Evolutionary conservation across 2,113 vertebrate species (phyloP).

Genomic region (Antechinus flavipes): DNA sequence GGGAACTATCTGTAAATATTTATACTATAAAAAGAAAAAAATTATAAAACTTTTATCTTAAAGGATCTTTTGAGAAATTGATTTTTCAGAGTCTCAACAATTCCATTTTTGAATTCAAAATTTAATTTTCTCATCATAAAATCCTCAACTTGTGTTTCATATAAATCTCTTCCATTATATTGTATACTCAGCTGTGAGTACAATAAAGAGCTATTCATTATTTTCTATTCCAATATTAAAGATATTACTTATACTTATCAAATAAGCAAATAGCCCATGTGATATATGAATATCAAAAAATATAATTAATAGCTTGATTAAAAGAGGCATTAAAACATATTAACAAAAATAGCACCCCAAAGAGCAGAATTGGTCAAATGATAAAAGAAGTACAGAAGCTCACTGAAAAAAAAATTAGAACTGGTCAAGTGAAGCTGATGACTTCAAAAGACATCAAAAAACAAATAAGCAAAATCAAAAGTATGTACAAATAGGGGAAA

Average conservation of each 20-base stretch:
- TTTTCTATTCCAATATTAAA: not conserved
- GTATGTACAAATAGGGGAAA: no score
- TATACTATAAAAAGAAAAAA: not conserved
- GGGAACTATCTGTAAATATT: not conserved
- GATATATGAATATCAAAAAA: no score
- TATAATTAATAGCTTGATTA: no score
- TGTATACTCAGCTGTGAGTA: not conserved
- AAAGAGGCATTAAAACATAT: no score
- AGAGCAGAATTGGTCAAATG: no score
- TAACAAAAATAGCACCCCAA: no score
- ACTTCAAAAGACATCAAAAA: no score
- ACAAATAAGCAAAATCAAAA: no score
- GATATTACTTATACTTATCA: not conserved
- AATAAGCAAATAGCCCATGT: not conserved
- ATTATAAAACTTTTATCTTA: conserved; percentile 10
- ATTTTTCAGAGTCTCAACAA: not conserved
- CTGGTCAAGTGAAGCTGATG: no score
- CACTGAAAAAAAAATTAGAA: no score
- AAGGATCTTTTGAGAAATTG: not conserved
- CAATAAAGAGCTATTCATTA: not conserved
- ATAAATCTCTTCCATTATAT: not conserved
- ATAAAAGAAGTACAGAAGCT: no score
- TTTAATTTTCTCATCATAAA: not conserved
- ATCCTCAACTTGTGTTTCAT: not conserved
- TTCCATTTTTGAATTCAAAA: not conserved